These are phyloP conservation scores for Triops cancriformis DNA, from an alignment of 1,140 invertebrate genomes.

Conservation along the genomic window DNA sequence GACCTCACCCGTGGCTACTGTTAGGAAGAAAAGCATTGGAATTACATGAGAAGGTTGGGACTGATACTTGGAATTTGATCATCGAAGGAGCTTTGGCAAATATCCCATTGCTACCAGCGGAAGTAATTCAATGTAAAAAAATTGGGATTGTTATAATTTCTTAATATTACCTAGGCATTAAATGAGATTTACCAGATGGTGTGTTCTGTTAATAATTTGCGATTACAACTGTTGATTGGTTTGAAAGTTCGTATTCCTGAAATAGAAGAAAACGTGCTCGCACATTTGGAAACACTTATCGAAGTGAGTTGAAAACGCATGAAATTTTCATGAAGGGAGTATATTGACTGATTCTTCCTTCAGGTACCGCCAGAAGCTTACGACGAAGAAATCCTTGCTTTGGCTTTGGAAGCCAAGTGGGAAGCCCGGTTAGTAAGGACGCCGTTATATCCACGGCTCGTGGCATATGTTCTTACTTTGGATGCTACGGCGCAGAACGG, in stretches of 20 bases:
- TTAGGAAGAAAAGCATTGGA: not conserved
- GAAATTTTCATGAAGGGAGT: not conserved
- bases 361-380: conserved; percentile 12
- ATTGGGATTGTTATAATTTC: not conserved
- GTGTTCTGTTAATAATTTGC: not conserved
- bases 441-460: not conserved
- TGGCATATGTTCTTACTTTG: not conserved
- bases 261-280: not conserved
- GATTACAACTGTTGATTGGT: not conserved
- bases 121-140: not conserved
- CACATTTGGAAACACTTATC: not conserved
- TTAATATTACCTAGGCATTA: not conserved
- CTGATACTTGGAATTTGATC: not conserved
- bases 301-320: not conserved
- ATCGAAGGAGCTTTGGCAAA: not conserved
- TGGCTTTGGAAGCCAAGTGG: conserved; percentile 2
- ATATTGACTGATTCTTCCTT: not conserved
- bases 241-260: not conserved
- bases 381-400: conserved; percentile 21
- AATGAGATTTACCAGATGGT: not conserved
- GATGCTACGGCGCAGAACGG: not conserved
- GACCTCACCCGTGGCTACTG: not conserved
- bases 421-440: conserved; percentile 14
- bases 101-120: not conserved
- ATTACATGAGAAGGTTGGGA: not conserved